Evolutionary conservation across 2,113 vertebrate species (phyloP).

Genomic region (Pitta sordida): DNA sequence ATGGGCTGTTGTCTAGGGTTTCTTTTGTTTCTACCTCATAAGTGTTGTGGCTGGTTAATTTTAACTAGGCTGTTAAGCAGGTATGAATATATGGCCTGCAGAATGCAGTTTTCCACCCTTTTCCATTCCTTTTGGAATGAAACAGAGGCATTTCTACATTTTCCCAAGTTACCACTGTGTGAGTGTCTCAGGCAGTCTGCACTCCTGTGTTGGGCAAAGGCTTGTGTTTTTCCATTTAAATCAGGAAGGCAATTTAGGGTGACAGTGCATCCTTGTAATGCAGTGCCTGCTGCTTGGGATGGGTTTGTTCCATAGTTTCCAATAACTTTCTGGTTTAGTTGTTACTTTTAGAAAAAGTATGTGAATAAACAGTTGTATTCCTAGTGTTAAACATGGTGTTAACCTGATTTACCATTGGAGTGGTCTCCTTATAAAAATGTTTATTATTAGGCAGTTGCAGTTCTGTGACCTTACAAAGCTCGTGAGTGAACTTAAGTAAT

Average conservation of each 20-base stretch:
- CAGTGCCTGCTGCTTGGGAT: not conserved
- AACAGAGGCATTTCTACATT: fast-evolving
- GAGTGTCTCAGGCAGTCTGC: not conserved
- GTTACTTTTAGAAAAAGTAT: not conserved
- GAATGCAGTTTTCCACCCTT: not conserved
- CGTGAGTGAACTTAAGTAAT: not conserved
- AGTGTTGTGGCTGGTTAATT: not conserved
- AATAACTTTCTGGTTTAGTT: not conserved
- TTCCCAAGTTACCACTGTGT: not conserved
- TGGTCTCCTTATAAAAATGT: not conserved
- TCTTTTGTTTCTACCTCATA: not conserved
- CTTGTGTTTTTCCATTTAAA: not conserved
- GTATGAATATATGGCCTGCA: not conserved
- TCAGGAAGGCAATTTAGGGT: not conserved
- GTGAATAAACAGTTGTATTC: not conserved
- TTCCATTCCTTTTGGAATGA: not conserved
- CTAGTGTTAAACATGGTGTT: not conserved
- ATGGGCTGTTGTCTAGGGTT: not conserved
- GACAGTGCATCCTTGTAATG: not conserved
- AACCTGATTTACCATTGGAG: not conserved
- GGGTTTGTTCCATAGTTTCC: not conserved
- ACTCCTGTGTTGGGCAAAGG: not conserved
- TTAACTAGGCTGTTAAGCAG: not conserved
- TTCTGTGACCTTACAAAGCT: not conserved
- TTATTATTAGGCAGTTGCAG: not conserved